Percentiles rank a stretch among this genome's conserved stretches.
Conservation (phyloP, 2,797 vertebrate genomes). For the Cirrhinus mrigala region DNA sequence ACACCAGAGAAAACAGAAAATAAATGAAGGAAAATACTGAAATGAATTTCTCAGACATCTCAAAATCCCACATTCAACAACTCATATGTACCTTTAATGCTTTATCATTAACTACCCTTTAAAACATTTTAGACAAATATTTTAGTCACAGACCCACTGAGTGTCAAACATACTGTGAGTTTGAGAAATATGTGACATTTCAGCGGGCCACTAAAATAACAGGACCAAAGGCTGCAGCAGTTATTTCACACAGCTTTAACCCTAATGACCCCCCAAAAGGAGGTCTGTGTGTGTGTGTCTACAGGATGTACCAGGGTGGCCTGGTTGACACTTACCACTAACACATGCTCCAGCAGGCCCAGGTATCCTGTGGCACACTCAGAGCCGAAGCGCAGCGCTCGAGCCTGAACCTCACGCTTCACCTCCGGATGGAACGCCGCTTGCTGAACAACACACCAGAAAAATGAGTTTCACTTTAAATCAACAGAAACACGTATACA, state of each 20-base stretch:
- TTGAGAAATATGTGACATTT: background rate
- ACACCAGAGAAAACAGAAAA: constrained; percentile 37
- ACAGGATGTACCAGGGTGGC: background rate
- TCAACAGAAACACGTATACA: background rate
- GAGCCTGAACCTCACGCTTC: constrained; percentile 84
- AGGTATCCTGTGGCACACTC: constrained; percentile 94
- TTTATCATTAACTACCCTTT: background rate
- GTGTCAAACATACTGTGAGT: constrained; percentile 1
- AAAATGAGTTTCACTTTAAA: background rate
- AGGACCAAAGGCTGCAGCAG: constrained; percentile 22
- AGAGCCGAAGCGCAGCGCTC: constrained; percentile 90
- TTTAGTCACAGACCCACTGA: background rate
- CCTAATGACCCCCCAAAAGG: background rate
- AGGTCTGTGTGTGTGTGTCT: constrained; percentile 29
- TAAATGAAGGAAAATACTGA: background rate
- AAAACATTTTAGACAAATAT: background rate
- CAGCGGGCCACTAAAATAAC: constrained; percentile 36
- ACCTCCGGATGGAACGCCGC: constrained; percentile 95
- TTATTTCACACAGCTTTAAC: constrained; percentile 36
- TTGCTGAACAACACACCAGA: constrained; percentile 79
- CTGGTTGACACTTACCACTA: constrained; percentile 85
- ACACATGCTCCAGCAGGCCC: constrained; percentile 94
- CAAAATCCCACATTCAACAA: background rate
- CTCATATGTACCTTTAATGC: background rate
- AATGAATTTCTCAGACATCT: background rate